phyloP scores from a whole-genome alignment of 2,797 vertebrate genomes.

The Nasua narica region DNA sequence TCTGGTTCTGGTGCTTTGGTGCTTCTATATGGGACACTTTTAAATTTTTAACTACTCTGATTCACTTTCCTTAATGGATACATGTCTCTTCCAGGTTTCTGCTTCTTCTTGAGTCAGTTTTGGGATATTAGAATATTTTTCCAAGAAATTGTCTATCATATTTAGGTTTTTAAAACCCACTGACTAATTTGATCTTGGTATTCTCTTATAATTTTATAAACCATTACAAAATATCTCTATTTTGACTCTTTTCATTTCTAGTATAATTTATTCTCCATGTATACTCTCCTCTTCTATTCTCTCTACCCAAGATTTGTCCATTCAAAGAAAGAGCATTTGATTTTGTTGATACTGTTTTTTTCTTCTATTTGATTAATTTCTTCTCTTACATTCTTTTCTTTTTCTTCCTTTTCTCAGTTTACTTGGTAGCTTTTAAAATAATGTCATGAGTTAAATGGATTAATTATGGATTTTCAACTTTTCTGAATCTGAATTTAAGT shows the following conservation, averaged over 20 bases:
- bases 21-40: background rate
- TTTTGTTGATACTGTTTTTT: background rate
- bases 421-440: background rate
- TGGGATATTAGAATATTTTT: slow-evolving; percentile 4
- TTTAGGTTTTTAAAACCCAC: background rate
- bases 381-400: background rate
- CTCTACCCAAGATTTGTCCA: background rate
- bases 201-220: background rate
- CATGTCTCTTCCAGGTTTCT: background rate
- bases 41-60: background rate
- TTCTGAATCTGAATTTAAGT: slow-evolving; percentile 14
- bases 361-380: background rate
- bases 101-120: background rate
- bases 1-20: background rate
- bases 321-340: background rate
- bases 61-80: background rate
- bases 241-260: background rate
- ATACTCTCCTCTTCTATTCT: background rate
- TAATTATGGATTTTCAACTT: background rate
- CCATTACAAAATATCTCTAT: background rate
- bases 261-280: background rate
- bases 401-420: background rate
- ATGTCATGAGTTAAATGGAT: background rate
- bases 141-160: background rate
- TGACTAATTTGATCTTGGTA: background rate